Evolutionary conservation across 64 coral and sea anemone genomes (phyloP).

Genomic region (Orbicella faveolata): DNA sequence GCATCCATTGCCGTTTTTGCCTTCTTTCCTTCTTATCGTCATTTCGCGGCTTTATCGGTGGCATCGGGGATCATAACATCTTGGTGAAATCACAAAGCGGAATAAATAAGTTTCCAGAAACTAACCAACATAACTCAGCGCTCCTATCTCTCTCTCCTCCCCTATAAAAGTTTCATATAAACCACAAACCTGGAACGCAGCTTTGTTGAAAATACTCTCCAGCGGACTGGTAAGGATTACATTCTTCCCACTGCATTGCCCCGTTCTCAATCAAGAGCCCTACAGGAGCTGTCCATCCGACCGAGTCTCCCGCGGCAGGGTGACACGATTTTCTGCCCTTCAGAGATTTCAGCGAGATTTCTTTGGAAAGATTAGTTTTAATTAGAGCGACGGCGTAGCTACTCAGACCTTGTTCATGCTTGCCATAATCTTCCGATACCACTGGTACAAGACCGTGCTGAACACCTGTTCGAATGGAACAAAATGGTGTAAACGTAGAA

Average conservation of each 20-base stretch:
- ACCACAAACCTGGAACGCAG: constrained; percentile 58
- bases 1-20: too few relatives aligned
- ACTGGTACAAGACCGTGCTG: constrained; percentile 43
- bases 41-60: too few relatives aligned
- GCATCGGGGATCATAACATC: too few relatives aligned
- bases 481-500: too few relatives aligned
- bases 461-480: neutral
- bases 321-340: constrained; percentile 41
- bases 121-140: too few relatives aligned
- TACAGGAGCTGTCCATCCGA: constrained; percentile 35
- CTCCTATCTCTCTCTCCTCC: too few relatives aligned
- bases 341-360: constrained; percentile 9
- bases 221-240: constrained; percentile 30
- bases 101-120: too few relatives aligned
- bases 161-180: neutral
- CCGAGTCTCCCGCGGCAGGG: constrained; percentile 48
- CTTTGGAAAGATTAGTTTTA: constrained; percentile 2
- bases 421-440: constrained; percentile 50
- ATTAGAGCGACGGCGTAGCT: constrained; percentile 46
- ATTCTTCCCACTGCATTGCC: constrained; percentile 5
- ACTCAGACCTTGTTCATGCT: neutral
- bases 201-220: constrained; percentile 52
- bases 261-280: constrained; percentile 21
- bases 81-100: too few relatives aligned
- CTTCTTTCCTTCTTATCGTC: too few relatives aligned